phyloP scores from a whole-genome alignment of 92 coral and sea anemone genomes.

The Montipora capitata region DNA sequence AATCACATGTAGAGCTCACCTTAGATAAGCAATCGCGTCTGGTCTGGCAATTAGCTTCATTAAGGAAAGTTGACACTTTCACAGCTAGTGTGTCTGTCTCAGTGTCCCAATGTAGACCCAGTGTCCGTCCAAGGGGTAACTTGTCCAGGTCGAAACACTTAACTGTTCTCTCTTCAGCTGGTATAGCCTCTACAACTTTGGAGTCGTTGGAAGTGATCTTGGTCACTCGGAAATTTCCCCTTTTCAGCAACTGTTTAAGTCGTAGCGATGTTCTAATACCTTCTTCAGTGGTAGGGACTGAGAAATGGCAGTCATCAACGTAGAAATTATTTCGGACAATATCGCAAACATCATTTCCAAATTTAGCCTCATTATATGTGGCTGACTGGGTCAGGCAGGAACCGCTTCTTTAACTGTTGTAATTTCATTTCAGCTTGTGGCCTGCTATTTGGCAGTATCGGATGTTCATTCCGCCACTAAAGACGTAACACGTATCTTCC shows the following conservation, averaged over 20 bases:
- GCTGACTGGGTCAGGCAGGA: slow-evolving; percentile 50
- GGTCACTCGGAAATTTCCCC: too few species aligned
- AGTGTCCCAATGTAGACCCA: too few species aligned
- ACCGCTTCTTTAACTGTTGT: slow-evolving; percentile 53
- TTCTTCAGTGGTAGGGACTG: too few species aligned
- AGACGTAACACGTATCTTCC: slow-evolving; percentile 62
- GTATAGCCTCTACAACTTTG: too few species aligned
- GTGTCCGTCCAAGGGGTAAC: too few species aligned
- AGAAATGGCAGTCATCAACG: slow-evolving; percentile 31
- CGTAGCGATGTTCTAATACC: too few species aligned
- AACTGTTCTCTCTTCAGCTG: too few species aligned
- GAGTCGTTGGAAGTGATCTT: too few species aligned
- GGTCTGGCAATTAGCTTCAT: neutral
- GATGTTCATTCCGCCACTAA: slow-evolving; percentile 40
- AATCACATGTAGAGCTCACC: slow-evolving; percentile 57
- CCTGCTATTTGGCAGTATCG: slow-evolving; percentile 59
- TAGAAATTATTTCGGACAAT: slow-evolving; percentile 43
- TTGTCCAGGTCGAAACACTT: too few species aligned
- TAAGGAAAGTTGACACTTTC: too few species aligned
- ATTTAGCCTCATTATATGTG: slow-evolving; percentile 25
- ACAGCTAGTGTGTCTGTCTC: too few species aligned
- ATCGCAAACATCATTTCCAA: slow-evolving; percentile 45
- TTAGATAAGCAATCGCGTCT: slow-evolving; percentile 53
- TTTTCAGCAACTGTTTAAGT: too few species aligned
- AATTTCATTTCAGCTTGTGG: slow-evolving; percentile 57